A percentile compares a stretch with the other conserved stretches of the same genome.
phyloP scores from a whole-genome alignment of 35 echinoderm and acorn worm species.

The Antedon bifida region DNA sequence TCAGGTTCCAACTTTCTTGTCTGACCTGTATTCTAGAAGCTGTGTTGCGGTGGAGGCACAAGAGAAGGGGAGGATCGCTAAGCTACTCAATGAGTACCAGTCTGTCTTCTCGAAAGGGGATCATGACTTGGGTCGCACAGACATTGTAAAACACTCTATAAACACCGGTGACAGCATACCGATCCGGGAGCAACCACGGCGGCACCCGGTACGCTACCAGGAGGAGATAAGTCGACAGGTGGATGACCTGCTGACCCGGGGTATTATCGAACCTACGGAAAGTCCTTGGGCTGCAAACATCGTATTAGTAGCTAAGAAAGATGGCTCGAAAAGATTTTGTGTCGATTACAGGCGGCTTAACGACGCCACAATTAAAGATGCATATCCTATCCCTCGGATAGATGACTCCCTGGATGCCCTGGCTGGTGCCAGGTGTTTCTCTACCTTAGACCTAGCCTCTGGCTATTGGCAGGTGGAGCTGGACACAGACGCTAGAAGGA shows the following conservation, averaged over 20 bases:
- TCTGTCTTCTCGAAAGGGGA: slow-evolving; percentile 23
- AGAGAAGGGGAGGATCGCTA: not conserved
- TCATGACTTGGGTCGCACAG: slow-evolving; percentile 9
- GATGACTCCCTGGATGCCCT: not conserved
- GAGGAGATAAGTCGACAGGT: slow-evolving; percentile 14
- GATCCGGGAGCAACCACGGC: not conserved
- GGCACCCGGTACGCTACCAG: not conserved
- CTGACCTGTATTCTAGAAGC: not conserved
- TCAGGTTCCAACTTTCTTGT: slow-evolving; percentile 3
- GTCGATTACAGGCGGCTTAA: not conserved
- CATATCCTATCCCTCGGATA: not conserved
- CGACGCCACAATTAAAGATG: not conserved
- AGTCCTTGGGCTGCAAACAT: not conserved
- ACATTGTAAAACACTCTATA: slow-evolving; percentile 12
- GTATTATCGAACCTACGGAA: not conserved
- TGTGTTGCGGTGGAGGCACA: not conserved
- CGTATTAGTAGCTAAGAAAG: not conserved
- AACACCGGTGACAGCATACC: slow-evolving; percentile 5
- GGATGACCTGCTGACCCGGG: not conserved
- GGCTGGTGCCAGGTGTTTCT: not conserved
- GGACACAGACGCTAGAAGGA: slow-evolving; percentile 8
- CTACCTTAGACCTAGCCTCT: not conserved
- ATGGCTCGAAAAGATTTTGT: not conserved
- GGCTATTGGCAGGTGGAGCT: slow-evolving; percentile 26
- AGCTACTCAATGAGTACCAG: slow-evolving; percentile 3